Evolutionary conservation across 2,113 vertebrate genomes (phyloP).

Genomic region (Noturus placidus): DNA sequence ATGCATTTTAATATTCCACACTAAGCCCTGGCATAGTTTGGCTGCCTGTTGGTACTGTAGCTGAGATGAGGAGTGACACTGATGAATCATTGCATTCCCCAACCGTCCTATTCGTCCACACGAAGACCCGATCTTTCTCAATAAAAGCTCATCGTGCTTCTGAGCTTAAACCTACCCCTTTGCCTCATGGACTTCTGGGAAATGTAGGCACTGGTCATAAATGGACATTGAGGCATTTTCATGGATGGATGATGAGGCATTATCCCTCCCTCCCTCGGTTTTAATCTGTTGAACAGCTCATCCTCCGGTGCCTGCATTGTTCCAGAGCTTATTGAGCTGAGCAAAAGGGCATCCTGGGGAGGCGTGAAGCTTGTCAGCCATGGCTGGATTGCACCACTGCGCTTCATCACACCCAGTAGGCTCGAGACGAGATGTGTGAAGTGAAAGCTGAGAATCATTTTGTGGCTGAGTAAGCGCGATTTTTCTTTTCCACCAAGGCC

Average conservation of each 20-base stretch:
- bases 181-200: conserved; percentile 31
- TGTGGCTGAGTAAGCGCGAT: conserved; percentile 51
- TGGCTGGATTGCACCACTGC: conserved; percentile 15
- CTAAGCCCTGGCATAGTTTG: conserved; percentile 1
- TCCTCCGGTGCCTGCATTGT: conserved; percentile 29
- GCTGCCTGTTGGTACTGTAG: not conserved
- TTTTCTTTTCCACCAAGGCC: conserved; percentile 11
- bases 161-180: conserved; percentile 8
- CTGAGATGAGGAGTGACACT: conserved; percentile 35
- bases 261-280: conserved; percentile 29
- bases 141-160: conserved; percentile 39
- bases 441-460: conserved; percentile 54
- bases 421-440: conserved; percentile 26
- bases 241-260: conserved; percentile 42
- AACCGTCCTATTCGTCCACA: not conserved
- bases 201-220: conserved; percentile 27
- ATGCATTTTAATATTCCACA: conserved; percentile 1
- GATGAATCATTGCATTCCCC: conserved; percentile 22
- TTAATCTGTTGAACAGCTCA: not conserved
- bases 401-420: conserved; percentile 23
- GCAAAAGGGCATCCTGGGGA: conserved; percentile 43
- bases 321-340: conserved; percentile 27
- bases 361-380: conserved; percentile 31
- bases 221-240: conserved; percentile 31
- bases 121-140: conserved; percentile 51